Percentiles rank a stretch among this genome's conserved stretches.
Evolutionary conservation across 1,140 invertebrate genomes (phyloP).

Genomic region (Rhyacophila brunnea): DNA sequence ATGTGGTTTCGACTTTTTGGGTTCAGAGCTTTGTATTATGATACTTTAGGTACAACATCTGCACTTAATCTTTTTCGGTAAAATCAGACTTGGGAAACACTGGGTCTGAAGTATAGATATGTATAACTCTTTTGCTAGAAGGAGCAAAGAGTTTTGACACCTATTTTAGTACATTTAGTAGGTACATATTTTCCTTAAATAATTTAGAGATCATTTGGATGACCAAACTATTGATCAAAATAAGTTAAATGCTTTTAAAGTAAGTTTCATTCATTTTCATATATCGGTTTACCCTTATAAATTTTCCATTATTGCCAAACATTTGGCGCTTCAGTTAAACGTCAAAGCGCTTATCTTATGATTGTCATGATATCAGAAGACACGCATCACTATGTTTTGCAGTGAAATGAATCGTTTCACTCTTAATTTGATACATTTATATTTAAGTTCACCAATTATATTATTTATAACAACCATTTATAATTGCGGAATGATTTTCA

Average conservation of each 20-base stretch:
- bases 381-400: neutral
- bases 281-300: neutral
- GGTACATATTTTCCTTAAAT: neutral
- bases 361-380: constrained; percentile 17
- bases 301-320: neutral
- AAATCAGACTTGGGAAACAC: too few species aligned
- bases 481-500: constrained; percentile 10
- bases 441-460: neutral
- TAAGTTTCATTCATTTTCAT: neutral
- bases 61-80: too few species aligned
- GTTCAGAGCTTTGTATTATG: too few species aligned
- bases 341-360: constrained; percentile 6
- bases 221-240: neutral
- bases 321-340: neutral
- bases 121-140: neutral
- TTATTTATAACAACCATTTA: neutral
- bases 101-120: too few species aligned
- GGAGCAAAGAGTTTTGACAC: neutral
- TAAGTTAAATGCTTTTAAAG: neutral
- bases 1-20: too few species aligned
- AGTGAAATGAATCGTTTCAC: neutral
- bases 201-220: neutral
- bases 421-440: neutral
- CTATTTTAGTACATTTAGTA: neutral
- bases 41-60: too few species aligned